Conservation (phyloP, 1,140 invertebrate species). For the Coelopa frigida region DNA sequence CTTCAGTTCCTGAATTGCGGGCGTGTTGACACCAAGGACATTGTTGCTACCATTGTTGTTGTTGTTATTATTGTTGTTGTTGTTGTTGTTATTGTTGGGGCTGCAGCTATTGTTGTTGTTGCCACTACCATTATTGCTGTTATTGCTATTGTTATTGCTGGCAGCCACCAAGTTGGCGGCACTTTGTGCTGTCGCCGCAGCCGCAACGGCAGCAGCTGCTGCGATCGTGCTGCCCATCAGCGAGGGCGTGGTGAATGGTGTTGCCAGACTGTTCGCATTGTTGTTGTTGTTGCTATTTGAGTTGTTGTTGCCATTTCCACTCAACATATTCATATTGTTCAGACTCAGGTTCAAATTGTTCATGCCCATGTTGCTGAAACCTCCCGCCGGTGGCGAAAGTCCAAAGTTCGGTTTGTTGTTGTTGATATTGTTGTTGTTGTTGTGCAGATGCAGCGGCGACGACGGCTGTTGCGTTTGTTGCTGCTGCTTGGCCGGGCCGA, state of each 20-base stretch:
- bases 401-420: too few species aligned
- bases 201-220: neutral
- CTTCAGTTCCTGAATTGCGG: conserved; percentile 40
- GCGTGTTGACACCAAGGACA: conserved; percentile 18
- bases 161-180: neutral
- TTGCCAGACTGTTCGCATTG: too few species aligned
- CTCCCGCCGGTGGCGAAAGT: too few species aligned
- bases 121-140: neutral
- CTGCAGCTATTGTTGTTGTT: conserved; percentile 2
- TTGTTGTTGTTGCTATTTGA: too few species aligned
- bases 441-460: conserved; percentile 29
- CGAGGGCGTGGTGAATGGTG: conserved; percentile 5
- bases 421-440: too few species aligned
- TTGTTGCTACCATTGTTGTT: conserved; percentile 9
- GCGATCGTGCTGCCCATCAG: too few species aligned
- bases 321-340: too few species aligned
- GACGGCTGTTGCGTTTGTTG: conserved; percentile 20
- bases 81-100: conserved; percentile 1
- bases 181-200: conserved; percentile 12
- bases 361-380: too few species aligned
- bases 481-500: conserved; percentile 10
- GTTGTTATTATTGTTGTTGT: conserved; percentile 11
- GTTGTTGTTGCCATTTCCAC: too few species aligned
- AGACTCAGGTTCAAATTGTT: too few species aligned
- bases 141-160: conserved; percentile 7